A percentile compares a stretch with the other conserved stretches of the same genome.
Evolutionary conservation across 1,140 invertebrate species (phyloP).

Genomic region (Venturia canescens): DNA sequence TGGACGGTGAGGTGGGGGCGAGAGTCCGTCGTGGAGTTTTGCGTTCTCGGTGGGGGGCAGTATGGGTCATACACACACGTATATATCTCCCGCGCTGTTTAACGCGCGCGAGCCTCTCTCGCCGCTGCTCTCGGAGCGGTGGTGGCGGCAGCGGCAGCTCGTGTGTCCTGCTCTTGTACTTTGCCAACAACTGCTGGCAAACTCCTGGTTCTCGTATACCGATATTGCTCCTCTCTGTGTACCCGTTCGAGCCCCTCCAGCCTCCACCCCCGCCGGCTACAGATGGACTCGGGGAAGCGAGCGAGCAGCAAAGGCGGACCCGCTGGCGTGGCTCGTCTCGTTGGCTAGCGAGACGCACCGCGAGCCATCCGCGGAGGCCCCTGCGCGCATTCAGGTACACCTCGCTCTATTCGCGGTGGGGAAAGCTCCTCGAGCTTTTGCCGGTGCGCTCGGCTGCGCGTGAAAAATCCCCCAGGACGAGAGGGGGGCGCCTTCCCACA

Average conservation of each 20-base stretch:
- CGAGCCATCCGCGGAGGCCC: slow-evolving; percentile 49
- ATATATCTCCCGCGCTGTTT: slow-evolving; percentile 2
- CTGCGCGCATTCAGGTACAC: background rate
- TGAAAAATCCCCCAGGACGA: slow-evolving; percentile 38
- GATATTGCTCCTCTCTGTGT: slow-evolving; percentile 1
- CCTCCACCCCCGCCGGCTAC: background rate
- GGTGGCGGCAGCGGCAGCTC: background rate
- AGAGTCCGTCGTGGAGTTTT: slow-evolving; percentile 45
- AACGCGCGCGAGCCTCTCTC: slow-evolving; percentile 19
- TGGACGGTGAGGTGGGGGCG: slow-evolving; percentile 52
- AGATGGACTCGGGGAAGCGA: slow-evolving; percentile 50
- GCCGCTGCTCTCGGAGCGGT: slow-evolving; percentile 35
- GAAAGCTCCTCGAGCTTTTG: slow-evolving; percentile 44
- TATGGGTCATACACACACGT: slow-evolving; percentile 50
- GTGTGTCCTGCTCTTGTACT: slow-evolving; percentile 1
- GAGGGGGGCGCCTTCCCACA: background rate
- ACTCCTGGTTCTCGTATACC: slow-evolving; percentile 1
- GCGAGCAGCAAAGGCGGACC: slow-evolving; percentile 58
- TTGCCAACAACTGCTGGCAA: background rate
- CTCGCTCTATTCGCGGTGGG: slow-evolving; percentile 46
- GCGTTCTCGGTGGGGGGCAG: slow-evolving; percentile 41
- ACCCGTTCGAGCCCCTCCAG: background rate
- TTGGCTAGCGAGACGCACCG: slow-evolving; percentile 51
- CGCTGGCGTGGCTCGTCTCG: slow-evolving; percentile 48
- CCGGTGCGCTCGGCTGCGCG: slow-evolving; percentile 39